Base-by-base conservation (phyloP, 2,888 invertebrate genomes). In the Strigamia maritima region DNA sequence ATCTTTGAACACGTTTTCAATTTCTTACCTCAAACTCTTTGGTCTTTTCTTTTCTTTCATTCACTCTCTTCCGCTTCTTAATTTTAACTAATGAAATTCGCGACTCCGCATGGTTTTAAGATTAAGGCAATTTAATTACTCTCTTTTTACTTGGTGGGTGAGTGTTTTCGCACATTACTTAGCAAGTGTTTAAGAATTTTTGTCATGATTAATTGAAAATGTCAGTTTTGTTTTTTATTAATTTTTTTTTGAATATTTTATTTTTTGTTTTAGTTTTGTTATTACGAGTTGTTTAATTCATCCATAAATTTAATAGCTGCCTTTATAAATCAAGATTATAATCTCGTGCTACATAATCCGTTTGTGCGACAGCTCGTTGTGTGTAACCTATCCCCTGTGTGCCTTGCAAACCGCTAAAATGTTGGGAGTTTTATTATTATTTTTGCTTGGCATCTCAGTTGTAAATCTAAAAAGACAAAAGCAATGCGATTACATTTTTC, bases 301-400 rank as follows among this genome's bases (percentile, higher is more conserved):
- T 60, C 60, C 60, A 22, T 60, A 60, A 60, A 60, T 60, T 60
- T 60, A 60, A 60, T 60, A 24, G 22, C 60, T 60, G 24, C 60
- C 60, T 22, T 44, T 60, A 60, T 60, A 60, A 60, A 60, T 60
- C 60, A 60, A 60, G 60, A 60, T 60, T 60, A 60, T 60, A 22
- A 60, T 60, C 60, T 19, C 22, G 22, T 24, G 22, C 8, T 22
- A 60, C 60, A 60, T 60, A 60, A 60, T 60, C 60, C 60, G 22
- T 44, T 60, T 60, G 22, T 60, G 60, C 60, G 60, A 60, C 60
- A 60, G 60, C 22, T 60, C 60, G 60, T 60, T 22, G 60, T 14
- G 60, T 24, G 60, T 22, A 60, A 60, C 22, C 60, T 60, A 22
- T 60, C 22, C 60, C 22, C n/a, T 60, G 60, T 22, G 60, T 22